Evolutionary conservation across 2,113 vertebrate genomes (phyloP).

Genomic region (Hippocampus abdominalis): DNA sequence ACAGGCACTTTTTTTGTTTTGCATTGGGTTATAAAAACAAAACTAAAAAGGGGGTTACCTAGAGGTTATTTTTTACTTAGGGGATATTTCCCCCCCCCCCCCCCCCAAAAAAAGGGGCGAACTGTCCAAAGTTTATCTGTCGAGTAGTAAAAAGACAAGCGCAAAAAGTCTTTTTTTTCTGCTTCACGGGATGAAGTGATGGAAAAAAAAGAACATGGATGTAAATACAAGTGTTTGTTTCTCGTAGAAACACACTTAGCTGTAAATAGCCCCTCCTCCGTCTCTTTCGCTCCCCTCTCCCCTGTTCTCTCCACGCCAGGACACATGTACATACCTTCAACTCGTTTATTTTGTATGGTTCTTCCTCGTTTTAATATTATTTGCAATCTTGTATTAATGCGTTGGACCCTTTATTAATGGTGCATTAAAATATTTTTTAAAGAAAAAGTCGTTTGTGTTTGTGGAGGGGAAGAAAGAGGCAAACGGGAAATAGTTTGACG

Average conservation of each 20-base stretch:
- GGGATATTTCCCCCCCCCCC: not conserved
- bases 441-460: slow-evolving; percentile 49
- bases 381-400: slow-evolving; percentile 84
- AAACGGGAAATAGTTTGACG: not conserved
- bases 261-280: slow-evolving; percentile 74
- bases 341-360: slow-evolving; percentile 73
- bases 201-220: slow-evolving; percentile 58
- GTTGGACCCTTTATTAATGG: slow-evolving; percentile 84
- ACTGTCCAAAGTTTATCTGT: slow-evolving; percentile 7
- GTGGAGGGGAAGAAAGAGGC: not conserved
- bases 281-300: slow-evolving; percentile 65
- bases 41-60: not conserved
- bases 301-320: slow-evolving; percentile 66
- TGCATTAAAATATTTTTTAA: slow-evolving; percentile 86
- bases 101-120: no score
- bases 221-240: slow-evolving; percentile 82
- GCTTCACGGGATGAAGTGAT: slow-evolving; percentile 50
- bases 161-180: slow-evolving; percentile 55
- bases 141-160: slow-evolving; percentile 23
- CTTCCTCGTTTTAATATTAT: slow-evolving; percentile 81
- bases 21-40: not conserved
- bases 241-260: slow-evolving; percentile 78
- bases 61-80: not conserved
- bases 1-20: not conserved
- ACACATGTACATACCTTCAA: slow-evolving; percentile 79